phyloP scores from a whole-genome alignment of 1,140 invertebrate genomes.

The Drosophila eugracilis region DNA sequence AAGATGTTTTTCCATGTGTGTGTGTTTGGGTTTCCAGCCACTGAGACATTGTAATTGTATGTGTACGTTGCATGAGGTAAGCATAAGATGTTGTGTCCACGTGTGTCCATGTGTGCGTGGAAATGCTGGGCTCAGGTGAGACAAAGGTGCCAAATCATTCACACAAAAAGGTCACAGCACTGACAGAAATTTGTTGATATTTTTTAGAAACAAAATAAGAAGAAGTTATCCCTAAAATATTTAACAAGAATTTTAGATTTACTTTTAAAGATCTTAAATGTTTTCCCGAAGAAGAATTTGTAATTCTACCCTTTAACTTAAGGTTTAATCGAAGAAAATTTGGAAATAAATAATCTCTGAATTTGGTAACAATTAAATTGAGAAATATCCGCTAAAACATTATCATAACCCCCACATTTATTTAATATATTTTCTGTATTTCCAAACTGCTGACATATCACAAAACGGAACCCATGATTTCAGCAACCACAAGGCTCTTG shows the following conservation, averaged over 20 bases:
- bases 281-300: too few relatives aligned
- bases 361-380: too few relatives aligned
- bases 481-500: conserved; percentile 12
- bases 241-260: background rate
- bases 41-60: conserved; percentile 25
- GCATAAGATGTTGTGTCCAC: conserved; percentile 60
- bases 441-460: background rate
- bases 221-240: background rate
- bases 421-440: background rate
- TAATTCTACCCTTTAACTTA: too few relatives aligned
- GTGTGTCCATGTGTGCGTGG: conserved; percentile 40
- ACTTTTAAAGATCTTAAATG: background rate
- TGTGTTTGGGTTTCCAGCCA: conserved; percentile 36
- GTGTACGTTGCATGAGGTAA: conserved; percentile 75
- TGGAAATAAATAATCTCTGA: too few relatives aligned
- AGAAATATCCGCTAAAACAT: too few relatives aligned
- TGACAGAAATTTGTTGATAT: background rate
- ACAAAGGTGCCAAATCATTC: conserved; percentile 42
- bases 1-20: conserved; percentile 55
- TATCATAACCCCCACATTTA: background rate
- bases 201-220: background rate
- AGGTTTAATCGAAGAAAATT: too few relatives aligned
- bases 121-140: conserved; percentile 38
- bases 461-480: background rate
- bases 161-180: background rate